Evolutionary conservation across 2,888 invertebrate genomes (phyloP), one percentile per base, ranked within the genome.

Genomic region (Tetanocera ferruginea): DNA sequence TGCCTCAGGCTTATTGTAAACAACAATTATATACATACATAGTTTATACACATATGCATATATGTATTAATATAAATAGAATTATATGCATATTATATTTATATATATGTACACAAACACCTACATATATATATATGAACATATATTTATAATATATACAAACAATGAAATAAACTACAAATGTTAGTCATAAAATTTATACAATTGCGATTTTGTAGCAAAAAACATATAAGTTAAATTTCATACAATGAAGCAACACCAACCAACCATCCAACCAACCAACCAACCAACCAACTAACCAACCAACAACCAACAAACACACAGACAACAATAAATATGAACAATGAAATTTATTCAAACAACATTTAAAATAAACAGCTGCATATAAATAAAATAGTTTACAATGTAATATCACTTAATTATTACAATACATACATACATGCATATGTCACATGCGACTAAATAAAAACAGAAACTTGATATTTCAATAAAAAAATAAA

Each of bases 1-100:
- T 87, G 88, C 87, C 87, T 87, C 87, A 87, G 88, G 87, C 87
- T 86, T 85, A 82, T 86, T 81, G 77, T 79, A 78, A 80, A 80
- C 79, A 80, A 81, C 80, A 79, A 80, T 82, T 82, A 80, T 81
- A 81, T 80, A 81, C 67, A 78, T 79, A 67, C 76, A 77, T 78
- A 76, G 57, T 76, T 55, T 75, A 66, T 71, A 74, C 49, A 77
- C 37, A 77, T 69, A 73, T 72, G 34, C 28, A 75, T 76, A 73
- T 57, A 60, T 37, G 69, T 19, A 69, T 60, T 64, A 2, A 75
- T 25, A 51, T 69, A 69, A 49, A 75, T 25, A 51, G 51, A 69
- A 49, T 25, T 69, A 25, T 69, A 69, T 69, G 31, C 55, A 19
- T 55, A 71, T 55, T 72, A 72, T 34, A 72, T 52, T 49, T 69